phyloP scores from a whole-genome alignment of 2,113 vertebrate genomes.

The Chiloscyllium plagiosum region DNA sequence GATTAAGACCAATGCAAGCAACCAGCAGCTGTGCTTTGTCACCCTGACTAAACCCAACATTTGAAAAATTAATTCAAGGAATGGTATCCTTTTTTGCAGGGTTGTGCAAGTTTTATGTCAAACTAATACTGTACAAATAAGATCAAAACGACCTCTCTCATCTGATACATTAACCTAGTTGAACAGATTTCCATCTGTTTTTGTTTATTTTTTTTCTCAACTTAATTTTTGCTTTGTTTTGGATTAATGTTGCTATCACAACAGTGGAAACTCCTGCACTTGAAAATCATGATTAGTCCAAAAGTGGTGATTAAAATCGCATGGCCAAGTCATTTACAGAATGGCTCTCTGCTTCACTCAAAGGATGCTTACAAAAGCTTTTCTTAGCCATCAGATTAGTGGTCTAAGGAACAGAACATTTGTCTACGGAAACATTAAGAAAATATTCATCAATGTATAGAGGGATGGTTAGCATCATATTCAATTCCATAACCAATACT shows the following conservation, averaged over 20 bases:
- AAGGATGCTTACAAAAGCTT: background rate
- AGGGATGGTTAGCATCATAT: background rate
- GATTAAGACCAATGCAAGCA: background rate
- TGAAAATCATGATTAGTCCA: slow-evolving; percentile 19
- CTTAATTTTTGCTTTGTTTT: slow-evolving; percentile 21
- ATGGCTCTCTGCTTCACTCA: background rate
- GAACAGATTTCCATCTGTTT: background rate
- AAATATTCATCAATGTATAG: background rate
- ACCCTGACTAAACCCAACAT: slow-evolving; percentile 18
- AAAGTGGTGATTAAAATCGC: background rate
- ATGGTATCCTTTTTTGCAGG: background rate
- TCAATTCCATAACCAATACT: background rate
- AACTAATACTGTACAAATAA: slow-evolving; percentile 28
- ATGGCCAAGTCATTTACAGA: background rate
- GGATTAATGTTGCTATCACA: slow-evolving; percentile 16
- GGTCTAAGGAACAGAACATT: background rate
- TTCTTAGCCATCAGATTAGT: background rate
- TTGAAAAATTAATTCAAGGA: slow-evolving; percentile 6
- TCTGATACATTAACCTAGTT: background rate
- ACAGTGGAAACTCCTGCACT: background rate
- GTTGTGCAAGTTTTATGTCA: slow-evolving; percentile 10
- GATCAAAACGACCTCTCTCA: background rate
- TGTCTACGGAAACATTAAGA: background rate
- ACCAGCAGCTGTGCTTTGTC: slow-evolving; percentile 22
- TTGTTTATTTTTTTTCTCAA: slow-evolving; percentile 14